Evolutionary conservation across 1,140 invertebrate species (phyloP).

Genomic region (Melanaphis sacchari): DNA sequence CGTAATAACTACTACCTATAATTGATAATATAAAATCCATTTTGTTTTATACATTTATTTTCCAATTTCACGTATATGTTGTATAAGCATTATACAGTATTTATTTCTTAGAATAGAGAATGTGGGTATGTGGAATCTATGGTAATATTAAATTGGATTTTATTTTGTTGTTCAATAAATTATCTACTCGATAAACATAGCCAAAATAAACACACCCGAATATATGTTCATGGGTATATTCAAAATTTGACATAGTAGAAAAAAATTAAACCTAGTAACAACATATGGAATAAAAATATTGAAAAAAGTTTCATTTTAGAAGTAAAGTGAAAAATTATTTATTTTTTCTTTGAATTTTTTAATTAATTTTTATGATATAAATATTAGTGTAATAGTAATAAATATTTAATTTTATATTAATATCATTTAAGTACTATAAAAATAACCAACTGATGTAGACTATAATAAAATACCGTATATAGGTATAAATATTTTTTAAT

Average conservation of each 20-base stretch:
- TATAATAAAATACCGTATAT: not conserved
- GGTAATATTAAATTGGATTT: slow-evolving; percentile 31
- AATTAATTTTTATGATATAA: not conserved
- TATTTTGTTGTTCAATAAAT: slow-evolving; percentile 40
- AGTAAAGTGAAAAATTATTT: not conserved
- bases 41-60: not conserved
- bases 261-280: not conserved
- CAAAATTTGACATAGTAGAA: not conserved
- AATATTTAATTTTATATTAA: not conserved
- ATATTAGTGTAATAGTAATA: too few species aligned
- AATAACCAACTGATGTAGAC: not conserved
- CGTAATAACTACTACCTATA: not conserved
- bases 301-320: not conserved
- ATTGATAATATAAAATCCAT: not conserved
- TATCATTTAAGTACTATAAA: not conserved
- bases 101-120: not conserved
- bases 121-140: not conserved
- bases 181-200: not conserved
- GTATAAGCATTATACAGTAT: slow-evolving; percentile 15
- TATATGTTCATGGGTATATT: not conserved
- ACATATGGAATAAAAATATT: not conserved
- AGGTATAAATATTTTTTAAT: not conserved
- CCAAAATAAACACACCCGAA: not conserved
- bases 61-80: not conserved
- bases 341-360: not conserved